A percentile compares a stretch with the other conserved stretches of the same genome.
Evolutionary conservation across 2,888 invertebrate species (phyloP).

Genomic region (Antheraea assamensis): DNA sequence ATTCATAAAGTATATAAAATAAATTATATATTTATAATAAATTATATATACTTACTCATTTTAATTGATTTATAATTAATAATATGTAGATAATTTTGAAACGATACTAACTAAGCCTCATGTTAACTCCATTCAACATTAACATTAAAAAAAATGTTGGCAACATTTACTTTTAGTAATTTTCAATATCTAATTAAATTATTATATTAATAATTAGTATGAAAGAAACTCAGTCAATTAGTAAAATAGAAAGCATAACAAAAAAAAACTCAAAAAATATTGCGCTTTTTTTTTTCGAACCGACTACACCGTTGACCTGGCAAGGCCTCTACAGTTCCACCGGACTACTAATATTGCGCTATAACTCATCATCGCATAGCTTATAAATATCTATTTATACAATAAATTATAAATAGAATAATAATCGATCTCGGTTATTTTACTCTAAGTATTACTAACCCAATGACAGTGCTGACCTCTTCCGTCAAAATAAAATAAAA

Average conservation of each 20-base stretch:
- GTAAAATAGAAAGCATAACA: conserved; percentile 27
- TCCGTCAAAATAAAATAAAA: no score
- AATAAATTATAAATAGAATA: neutral
- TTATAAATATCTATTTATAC: neutral
- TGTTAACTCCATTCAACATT: conserved; percentile 53
- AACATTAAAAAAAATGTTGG: neutral
- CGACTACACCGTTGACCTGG: no score
- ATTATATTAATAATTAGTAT: conserved; percentile 28
- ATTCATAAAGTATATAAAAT: neutral
- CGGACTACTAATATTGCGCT: no score
- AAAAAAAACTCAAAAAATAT: conserved; percentile 22
- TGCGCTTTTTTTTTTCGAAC: no score
- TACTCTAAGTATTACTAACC: no score
- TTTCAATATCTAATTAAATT: neutral
- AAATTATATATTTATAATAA: neutral
- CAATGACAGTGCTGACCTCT: no score
- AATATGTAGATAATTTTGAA: conserved; percentile 24
- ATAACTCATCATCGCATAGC: neutral
- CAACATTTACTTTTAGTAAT: neutral
- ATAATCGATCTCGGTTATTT: neutral
- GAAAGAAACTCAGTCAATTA: conserved; percentile 25
- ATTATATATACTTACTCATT: neutral
- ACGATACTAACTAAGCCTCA: conserved; percentile 46
- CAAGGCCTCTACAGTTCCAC: no score
- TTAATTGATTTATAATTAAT: neutral